These are phyloP conservation scores for Zosterops borbonicus DNA, from an alignment of 2,113 vertebrate genomes.

Conservation along the genomic window DNA sequence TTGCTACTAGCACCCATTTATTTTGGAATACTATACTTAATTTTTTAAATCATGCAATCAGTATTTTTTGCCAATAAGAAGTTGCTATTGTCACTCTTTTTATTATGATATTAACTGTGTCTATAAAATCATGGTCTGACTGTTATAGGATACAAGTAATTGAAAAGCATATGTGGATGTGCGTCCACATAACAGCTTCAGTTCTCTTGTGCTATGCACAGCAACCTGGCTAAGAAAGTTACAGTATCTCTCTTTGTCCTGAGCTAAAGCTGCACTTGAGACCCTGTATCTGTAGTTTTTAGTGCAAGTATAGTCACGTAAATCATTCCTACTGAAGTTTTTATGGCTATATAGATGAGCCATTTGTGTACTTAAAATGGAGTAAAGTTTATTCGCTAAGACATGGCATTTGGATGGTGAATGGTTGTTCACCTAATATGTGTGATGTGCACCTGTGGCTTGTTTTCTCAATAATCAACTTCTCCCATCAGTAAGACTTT, in stretches of 20 bases:
- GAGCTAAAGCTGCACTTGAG: neutral
- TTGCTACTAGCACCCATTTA: neutral
- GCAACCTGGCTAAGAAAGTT: neutral
- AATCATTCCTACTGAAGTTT: neutral
- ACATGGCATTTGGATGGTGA: neutral
- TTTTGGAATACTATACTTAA: neutral
- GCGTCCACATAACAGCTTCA: neutral
- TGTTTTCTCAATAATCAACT: neutral
- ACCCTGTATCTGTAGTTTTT: neutral
- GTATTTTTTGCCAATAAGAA: neutral
- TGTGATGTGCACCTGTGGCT: neutral
- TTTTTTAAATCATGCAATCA: neutral
- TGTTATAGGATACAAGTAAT: neutral
- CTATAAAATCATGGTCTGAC: neutral
- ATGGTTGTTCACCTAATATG: neutral
- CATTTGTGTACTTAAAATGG: neutral
- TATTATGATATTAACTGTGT: neutral
- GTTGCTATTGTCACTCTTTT: neutral
- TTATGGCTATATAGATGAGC: neutral
- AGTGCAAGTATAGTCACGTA: neutral
- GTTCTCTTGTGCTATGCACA: neutral
- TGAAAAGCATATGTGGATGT: neutral
- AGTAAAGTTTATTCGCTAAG: neutral
- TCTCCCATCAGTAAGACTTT: neutral
- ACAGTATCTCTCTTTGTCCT: neutral